These are phyloP conservation scores for Trinorchestia longiramus DNA, from an alignment of 1,140 invertebrate genomes.

Conservation along the genomic window DNA sequence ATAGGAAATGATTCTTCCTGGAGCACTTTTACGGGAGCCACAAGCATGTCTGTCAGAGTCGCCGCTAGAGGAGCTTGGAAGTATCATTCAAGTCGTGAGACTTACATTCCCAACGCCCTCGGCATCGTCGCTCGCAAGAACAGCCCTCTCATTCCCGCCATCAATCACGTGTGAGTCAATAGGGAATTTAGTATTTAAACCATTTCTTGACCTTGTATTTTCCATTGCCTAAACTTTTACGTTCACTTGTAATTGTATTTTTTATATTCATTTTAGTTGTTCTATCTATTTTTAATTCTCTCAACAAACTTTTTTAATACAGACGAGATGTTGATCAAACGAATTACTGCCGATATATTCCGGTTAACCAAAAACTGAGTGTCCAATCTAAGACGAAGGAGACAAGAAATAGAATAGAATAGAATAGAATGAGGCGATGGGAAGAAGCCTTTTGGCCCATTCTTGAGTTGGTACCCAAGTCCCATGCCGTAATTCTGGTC, in stretches of 20 bases:
- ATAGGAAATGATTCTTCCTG: background rate
- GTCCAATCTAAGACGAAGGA: too few relatives aligned
- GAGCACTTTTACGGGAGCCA: background rate
- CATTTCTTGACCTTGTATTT: background rate
- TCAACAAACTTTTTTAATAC: background rate
- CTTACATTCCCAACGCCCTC: background rate
- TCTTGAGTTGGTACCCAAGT: too few relatives aligned
- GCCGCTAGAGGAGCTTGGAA: background rate
- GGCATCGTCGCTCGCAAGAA: background rate
- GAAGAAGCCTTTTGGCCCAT: too few relatives aligned
- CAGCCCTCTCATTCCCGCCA: background rate
- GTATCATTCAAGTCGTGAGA: background rate
- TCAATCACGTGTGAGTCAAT: conserved; percentile 17
- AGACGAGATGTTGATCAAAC: background rate
- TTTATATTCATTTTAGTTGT: background rate
- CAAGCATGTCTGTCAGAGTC: background rate
- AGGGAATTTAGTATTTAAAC: background rate
- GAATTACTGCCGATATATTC: too few relatives aligned
- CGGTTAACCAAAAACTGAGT: too few relatives aligned
- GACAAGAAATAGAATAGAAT: too few relatives aligned
- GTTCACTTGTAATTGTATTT: background rate
- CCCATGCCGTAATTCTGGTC: too few relatives aligned
- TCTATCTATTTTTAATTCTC: background rate
- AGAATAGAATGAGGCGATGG: too few relatives aligned
- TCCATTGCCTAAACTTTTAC: background rate